Evolutionary conservation across 2,113 vertebrate species (phyloP).

Genomic region (Eurypyga helias): DNA sequence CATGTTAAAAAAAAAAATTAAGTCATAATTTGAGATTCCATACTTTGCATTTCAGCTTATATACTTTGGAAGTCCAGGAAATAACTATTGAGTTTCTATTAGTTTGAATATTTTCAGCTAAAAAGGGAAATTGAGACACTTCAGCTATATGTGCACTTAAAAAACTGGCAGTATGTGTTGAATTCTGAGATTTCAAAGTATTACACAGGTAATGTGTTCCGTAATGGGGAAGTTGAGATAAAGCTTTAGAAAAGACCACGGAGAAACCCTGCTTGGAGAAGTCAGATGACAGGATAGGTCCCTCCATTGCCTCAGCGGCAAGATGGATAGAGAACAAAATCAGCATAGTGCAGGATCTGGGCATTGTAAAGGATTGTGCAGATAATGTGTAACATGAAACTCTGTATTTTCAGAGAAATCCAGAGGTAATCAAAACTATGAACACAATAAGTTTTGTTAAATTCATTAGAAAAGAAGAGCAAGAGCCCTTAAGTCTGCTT

Average conservation of each 20-base stretch:
- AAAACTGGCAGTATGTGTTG: neutral
- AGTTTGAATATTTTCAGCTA: neutral
- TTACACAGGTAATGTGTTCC: neutral
- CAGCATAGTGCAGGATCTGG: neutral
- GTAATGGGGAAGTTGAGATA: neutral
- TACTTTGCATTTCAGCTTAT: neutral
- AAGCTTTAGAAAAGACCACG: neutral
- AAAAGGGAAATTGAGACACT: neutral
- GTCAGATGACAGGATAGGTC: neutral
- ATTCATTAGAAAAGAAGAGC: neutral
- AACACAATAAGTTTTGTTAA: slow-evolving; percentile 22
- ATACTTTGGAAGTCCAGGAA: neutral
- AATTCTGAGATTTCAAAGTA: neutral
- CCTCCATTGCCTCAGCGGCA: neutral
- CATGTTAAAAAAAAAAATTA: neutral
- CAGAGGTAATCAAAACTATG: slow-evolving; percentile 5
- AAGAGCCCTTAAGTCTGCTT: slow-evolving; percentile 18
- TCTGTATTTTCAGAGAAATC: slow-evolving; percentile 18
- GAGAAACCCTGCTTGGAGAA: neutral
- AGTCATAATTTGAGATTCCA: neutral
- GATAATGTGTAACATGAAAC: neutral
- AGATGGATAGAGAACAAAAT: neutral
- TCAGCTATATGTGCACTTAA: neutral
- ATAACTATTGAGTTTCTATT: neutral
- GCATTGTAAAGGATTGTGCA: neutral